Conservation (phyloP, 2,888 invertebrate species). For the Fragum sueziense region DNA sequence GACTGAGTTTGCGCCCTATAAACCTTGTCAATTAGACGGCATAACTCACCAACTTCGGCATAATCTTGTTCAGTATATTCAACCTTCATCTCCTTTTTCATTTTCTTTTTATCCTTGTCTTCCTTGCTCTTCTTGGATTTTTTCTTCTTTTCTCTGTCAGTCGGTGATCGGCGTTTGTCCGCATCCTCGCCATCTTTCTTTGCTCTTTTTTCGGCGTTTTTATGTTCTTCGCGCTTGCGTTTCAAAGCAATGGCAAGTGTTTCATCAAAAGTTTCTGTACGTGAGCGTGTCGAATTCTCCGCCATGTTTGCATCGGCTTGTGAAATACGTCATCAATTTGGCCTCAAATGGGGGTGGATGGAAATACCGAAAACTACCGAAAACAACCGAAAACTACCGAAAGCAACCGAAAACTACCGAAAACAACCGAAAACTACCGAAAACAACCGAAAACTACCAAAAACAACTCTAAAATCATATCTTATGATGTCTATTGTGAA, state of each 20-base stretch:
- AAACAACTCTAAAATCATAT: too few species aligned
- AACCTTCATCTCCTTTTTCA: slow-evolving; percentile 39
- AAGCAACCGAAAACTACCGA: too few species aligned
- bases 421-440: too few species aligned
- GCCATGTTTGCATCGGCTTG: slow-evolving; percentile 58
- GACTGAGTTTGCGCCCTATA: too few species aligned
- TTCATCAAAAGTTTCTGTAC: slow-evolving; percentile 18
- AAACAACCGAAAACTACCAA: too few species aligned
- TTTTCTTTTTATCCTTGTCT: slow-evolving; percentile 41
- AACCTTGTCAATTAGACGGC: too few species aligned
- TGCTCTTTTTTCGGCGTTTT: slow-evolving; percentile 42
- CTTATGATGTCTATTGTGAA: too few species aligned
- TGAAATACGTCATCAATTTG: slow-evolving; percentile 55
- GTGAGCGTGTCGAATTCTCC: slow-evolving; percentile 46
- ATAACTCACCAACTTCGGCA: slow-evolving; percentile 59
- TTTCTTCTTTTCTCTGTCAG: slow-evolving; percentile 57
- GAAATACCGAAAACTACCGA: too few species aligned
- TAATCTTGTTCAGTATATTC: slow-evolving; percentile 46
- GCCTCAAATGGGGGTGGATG: background rate
- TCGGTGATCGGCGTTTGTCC: slow-evolving; percentile 7
- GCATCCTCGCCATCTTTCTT: slow-evolving; percentile 46
- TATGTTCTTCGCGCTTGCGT: slow-evolving; percentile 37
- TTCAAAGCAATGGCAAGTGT: slow-evolving; percentile 41
- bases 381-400: too few species aligned
- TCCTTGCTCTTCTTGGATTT: slow-evolving; percentile 58